Base-by-base conservation (phyloP, 2,797 vertebrate species). In the Hephaestus fuliginosus region DNA sequence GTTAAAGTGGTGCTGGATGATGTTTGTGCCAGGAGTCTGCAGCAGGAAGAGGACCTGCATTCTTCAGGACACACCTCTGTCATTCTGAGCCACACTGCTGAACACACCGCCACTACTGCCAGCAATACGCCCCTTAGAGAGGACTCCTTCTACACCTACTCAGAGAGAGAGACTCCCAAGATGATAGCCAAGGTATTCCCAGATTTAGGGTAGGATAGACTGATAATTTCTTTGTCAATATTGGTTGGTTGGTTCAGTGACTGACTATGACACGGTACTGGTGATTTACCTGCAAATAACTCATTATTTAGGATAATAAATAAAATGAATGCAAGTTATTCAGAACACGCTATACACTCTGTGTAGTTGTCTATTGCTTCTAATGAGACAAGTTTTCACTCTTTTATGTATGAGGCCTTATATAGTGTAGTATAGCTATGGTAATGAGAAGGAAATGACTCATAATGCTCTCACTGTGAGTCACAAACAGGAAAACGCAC, bases 1-100 rank as follows among this genome's bases (percentile, higher is more conserved):
- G 81, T 99, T 81, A 96, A 96, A 92, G 95, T 95, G 91, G 93
- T 96, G 81, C 82, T 97, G 48, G 96, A 98, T 89, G 96, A 96
- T 48, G 93, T 96, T 91, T 97, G 96, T 76, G 87, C 86, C 85
- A 96, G 94, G 88, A 94, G 93, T 89, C 96, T 99, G 69, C 96
- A 96, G 57, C 93, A 96, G 83, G 97, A 98, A 82, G 94, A 96
- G 85, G 91, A 87, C 48, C 93, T 94, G 61, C 93, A 95, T 78
- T 88, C 88, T 82, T 94, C 93, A 64, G 91, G 90, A 85, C 83
- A 89, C 53, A 73, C 85, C 70, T 73, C 81, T 52, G 82, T 97
- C 81, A 79, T 36, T 67, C 81, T 97, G 90, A 91, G 92, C 89
- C 83, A 70, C 48, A 89, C 93, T 25, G 5, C 30, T 67, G 80